Base-by-base conservation (phyloP, 2,113 vertebrate genomes). In the Amblyornis subalaris region DNA sequence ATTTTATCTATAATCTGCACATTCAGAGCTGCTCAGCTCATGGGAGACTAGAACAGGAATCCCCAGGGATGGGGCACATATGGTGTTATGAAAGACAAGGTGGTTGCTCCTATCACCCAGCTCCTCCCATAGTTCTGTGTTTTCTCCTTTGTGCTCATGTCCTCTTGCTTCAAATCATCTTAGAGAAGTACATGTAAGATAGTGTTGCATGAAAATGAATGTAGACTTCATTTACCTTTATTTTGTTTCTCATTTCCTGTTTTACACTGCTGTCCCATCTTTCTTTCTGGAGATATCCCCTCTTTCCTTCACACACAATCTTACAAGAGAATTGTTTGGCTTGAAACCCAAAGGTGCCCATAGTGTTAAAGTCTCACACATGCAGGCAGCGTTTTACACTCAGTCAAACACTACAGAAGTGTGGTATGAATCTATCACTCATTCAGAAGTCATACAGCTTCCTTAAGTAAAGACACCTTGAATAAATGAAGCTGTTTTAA, bases 41-140 rank as follows among this genome's bases (percentile, higher is more conserved):
- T 2, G 1, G 35, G 8, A 85, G 24, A 48, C 22, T 33, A 45
- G n/a, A 71, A 55, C 0, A 0, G 1, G 1, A 3, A 4, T 36
- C 10, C 16, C 5, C 10, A n/a, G 18, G 21, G 20, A 9, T 40
- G 18, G 6, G 13, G 9, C 9, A 48, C 3, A 1, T 35, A 8
- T 2, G 48, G 22, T 40, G 6, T 20, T 40, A 12, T 28, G 23
- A 44, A 64, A 60, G 33, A 33, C 14, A 84, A 31, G 17, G 13
- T 80, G 28, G 21, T 65, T 23, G 10, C 8, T 74, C 42, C 2
- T 44, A 42, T 26, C 20, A 71, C 35, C 10, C 4, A 3, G 8
- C 5, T 83, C 22, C 12, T 89, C 40, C 60, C 10, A 0, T 72
- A 28, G 5, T 25, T 71, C 25, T 42, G 3, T 47, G 10, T 73